Evolutionary conservation across 2,888 invertebrate species (phyloP).

Genomic region (Notodonta ziczac): DNA sequence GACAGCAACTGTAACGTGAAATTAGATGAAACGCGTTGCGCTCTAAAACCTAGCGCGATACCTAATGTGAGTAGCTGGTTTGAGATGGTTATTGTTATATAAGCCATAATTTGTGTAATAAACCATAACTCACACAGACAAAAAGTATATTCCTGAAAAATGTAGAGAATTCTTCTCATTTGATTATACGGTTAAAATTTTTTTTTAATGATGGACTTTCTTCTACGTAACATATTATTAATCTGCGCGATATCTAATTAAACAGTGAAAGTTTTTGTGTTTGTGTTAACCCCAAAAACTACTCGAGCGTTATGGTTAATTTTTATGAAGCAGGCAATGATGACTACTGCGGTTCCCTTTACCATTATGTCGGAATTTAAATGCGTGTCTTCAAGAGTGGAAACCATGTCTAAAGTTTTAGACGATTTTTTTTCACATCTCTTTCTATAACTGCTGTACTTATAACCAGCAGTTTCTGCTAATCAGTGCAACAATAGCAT

Average conservation of each 20-base stretch:
- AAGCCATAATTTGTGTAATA: too few relatives aligned
- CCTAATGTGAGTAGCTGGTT: slow-evolving; percentile 10
- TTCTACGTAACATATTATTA: slow-evolving; percentile 23
- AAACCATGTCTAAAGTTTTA: too few relatives aligned
- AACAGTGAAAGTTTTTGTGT: slow-evolving; percentile 32
- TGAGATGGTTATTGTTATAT: too few relatives aligned
- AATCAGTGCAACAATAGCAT: neutral
- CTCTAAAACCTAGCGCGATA: slow-evolving; percentile 30
- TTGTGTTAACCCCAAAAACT: slow-evolving; percentile 30
- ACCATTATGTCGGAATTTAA: neutral
- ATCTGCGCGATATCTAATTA: slow-evolving; percentile 29
- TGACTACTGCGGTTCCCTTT: neutral
- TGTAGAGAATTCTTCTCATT: too few relatives aligned
- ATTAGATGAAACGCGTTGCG: slow-evolving; percentile 25
- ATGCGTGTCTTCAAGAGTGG: neutral
- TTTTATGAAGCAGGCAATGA: slow-evolving; percentile 6
- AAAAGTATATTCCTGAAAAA: too few relatives aligned
- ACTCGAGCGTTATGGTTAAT: slow-evolving; percentile 26
- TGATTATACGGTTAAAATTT: neutral
- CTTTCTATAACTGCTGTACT: too few relatives aligned
- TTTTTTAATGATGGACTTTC: slow-evolving; percentile 5
- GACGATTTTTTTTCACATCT: too few relatives aligned
- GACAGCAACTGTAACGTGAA: slow-evolving; percentile 45
- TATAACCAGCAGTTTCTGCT: too few relatives aligned
- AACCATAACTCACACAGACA: too few relatives aligned